Evolutionary conservation across 2,113 vertebrate genomes (phyloP).

Genomic region (Chionomys nivalis): DNA sequence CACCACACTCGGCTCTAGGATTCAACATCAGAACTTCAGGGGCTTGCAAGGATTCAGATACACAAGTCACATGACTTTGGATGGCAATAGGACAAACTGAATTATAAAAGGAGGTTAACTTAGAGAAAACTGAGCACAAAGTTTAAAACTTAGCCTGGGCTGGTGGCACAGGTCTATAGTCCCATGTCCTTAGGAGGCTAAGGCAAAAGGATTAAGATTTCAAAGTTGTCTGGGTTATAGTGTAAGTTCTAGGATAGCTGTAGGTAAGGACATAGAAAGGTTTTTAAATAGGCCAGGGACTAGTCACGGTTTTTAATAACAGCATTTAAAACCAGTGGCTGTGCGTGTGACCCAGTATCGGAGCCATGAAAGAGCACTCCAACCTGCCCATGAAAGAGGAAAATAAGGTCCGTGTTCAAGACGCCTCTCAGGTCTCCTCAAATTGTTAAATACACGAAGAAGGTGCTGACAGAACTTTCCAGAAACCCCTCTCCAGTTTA

Average conservation of each 20-base stretch:
- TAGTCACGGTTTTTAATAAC: not conserved
- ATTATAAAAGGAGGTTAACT: not conserved
- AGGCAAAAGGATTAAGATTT: not conserved
- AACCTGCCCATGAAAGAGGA: not conserved
- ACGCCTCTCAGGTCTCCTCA: not conserved
- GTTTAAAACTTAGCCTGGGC: not conserved
- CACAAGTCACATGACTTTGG: not conserved
- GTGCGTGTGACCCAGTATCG: not conserved
- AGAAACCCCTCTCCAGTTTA: not conserved
- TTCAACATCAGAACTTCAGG: not conserved
- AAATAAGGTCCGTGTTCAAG: too few species aligned
- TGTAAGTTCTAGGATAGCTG: not conserved
- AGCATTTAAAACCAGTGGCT: not conserved
- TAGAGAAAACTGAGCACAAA: not conserved
- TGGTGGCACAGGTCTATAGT: not conserved
- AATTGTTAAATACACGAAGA: constrained; percentile 8
- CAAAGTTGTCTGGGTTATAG: not conserved
- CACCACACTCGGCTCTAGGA: not conserved
- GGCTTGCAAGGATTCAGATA: not conserved
- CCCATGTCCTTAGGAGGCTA: not conserved
- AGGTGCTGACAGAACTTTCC: not conserved
- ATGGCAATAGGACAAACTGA: not conserved
- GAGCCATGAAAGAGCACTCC: not conserved
- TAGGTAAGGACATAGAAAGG: not conserved
- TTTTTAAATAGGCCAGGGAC: not conserved